A percentile compares a stretch with the other conserved stretches of the same genome.
Conservation (phyloP, 2,113 vertebrate genomes). For the Patagioenas fasciata region DNA sequence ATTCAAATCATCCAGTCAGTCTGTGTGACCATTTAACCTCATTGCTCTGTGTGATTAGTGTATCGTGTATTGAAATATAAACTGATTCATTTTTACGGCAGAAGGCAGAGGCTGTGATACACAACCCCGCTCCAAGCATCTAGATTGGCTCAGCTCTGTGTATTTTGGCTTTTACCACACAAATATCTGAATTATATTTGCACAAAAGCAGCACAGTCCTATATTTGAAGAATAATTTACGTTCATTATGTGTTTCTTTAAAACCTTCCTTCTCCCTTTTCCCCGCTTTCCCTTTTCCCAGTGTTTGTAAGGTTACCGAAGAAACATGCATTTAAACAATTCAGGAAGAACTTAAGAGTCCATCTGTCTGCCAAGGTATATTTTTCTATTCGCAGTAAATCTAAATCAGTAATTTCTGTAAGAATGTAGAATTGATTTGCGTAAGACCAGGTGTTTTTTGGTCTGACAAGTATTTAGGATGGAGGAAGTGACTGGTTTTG, state of each 20-base stretch:
- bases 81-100: fast-evolving
- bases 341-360: constrained; percentile 58
- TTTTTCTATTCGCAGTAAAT: constrained; percentile 41
- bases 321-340: constrained; percentile 66
- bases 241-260: constrained; percentile 24
- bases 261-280: constrained; percentile 45
- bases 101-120: not conserved
- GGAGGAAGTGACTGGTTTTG: not conserved
- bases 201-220: not conserved
- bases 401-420: not conserved
- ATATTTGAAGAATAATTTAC: constrained; percentile 24
- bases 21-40: not conserved
- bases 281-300: constrained; percentile 25
- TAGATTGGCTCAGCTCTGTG: not conserved
- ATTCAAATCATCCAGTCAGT: not conserved
- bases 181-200: not conserved
- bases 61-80: not conserved
- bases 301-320: constrained; percentile 64
- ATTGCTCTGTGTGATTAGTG: not conserved
- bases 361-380: constrained; percentile 53
- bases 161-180: not conserved
- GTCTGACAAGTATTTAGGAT: not conserved
- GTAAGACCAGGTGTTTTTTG: not conserved
- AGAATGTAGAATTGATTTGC: not conserved
- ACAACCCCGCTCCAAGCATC: constrained; percentile 37